Conservation (phyloP, 1,140 invertebrate genomes). For the Diorhabda elongata region DNA sequence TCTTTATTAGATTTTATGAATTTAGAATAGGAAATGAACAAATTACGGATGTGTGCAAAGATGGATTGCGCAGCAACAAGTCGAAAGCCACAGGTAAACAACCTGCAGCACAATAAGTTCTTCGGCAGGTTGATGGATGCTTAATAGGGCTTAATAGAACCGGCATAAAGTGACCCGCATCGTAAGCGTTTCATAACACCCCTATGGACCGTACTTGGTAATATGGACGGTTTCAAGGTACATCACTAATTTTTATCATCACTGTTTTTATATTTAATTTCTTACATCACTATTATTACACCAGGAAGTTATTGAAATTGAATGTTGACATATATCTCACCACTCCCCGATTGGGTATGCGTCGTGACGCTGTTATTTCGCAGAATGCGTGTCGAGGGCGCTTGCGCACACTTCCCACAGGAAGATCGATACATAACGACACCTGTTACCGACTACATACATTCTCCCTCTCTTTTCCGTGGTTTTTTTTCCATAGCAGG, state of each 20-base stretch:
- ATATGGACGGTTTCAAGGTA: constrained; percentile 9
- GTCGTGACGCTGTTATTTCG: constrained; percentile 33
- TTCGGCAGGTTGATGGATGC: constrained; percentile 1
- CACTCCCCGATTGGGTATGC: constrained; percentile 42
- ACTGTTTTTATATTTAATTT: neutral
- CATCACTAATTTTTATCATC: constrained; percentile 3
- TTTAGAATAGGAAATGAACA: constrained; percentile 7
- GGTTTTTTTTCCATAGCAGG: constrained; percentile 5
- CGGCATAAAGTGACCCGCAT: constrained; percentile 1
- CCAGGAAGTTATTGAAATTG: neutral
- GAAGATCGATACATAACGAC: constrained; percentile 44
- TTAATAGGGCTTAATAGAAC: neutral
- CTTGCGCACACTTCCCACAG: constrained; percentile 32
- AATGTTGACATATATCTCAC: constrained; percentile 30
- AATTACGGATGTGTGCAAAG: constrained; percentile 41
- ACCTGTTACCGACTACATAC: constrained; percentile 43
- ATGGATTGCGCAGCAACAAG: constrained; percentile 37
- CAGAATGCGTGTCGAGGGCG: constrained; percentile 31
- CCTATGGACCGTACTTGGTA: constrained; percentile 2
- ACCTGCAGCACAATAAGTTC: constrained; percentile 27
- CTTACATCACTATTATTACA: constrained; percentile 12
- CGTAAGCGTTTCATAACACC: neutral
- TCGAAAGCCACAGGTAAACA: constrained; percentile 43
- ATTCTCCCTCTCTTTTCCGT: constrained; percentile 16
- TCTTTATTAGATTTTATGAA: constrained; percentile 14